phyloP scores from a whole-genome alignment of 2,113 vertebrate species.

The Crotalus tigris region DNA sequence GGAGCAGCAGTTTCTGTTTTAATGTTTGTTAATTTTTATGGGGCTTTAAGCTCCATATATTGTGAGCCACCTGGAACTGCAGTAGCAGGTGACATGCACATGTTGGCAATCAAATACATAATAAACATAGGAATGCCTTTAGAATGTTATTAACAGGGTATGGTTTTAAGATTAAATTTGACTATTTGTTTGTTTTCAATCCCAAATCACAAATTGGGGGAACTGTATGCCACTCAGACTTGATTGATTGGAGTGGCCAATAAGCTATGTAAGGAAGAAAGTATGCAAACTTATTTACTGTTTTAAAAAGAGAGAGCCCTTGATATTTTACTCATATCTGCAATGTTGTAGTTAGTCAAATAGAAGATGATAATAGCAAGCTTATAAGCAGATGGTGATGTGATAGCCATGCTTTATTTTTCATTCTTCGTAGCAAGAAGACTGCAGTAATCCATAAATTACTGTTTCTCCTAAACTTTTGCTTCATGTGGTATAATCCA shows the following conservation, averaged over 20 bases:
- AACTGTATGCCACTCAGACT: background rate
- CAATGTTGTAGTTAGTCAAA: background rate
- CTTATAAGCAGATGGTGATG: background rate
- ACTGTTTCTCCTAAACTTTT: background rate
- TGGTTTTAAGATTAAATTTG: background rate
- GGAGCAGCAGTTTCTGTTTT: background rate
- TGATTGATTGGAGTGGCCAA: background rate
- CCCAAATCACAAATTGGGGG: background rate
- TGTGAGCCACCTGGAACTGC: background rate
- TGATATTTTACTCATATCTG: background rate
- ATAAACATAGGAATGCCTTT: background rate
- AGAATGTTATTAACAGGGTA: background rate
- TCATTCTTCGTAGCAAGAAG: background rate
- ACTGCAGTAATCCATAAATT: background rate
- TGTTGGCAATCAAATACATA: background rate
- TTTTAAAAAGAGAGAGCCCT: background rate
- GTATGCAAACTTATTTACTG: background rate
- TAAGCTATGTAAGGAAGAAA: background rate
- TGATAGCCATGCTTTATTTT: background rate
- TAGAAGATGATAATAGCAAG: background rate
- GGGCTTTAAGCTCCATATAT: background rate
- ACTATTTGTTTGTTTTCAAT: background rate
- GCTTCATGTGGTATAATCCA: background rate
- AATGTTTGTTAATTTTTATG: background rate
- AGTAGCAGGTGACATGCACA: background rate